Base-by-base conservation (phyloP, 2,888 invertebrate species). In the Cremastinae sp. region DNA sequence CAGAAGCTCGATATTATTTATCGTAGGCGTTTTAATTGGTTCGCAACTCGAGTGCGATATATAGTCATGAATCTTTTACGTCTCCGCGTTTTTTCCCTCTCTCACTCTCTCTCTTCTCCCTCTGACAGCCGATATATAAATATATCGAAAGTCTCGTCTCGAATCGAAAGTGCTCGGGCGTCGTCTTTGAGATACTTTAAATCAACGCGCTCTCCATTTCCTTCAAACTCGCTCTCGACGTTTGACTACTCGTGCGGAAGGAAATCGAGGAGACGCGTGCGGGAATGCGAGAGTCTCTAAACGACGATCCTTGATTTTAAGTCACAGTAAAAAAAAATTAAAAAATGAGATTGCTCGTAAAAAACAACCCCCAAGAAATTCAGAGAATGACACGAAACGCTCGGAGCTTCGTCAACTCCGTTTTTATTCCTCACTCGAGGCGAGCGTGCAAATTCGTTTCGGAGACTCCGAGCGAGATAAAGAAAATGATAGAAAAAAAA, bases 21-120 rank as follows among this genome's bases (percentile, higher is more conserved):
- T 69, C 72, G 73, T 76, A 76, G 76, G 76, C 68, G 76, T 76
- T 76, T 76, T 76, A 76, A 76, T 76, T 76, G 76, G 76, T 73
- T 73, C 73, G 56, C 76, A 35, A 73, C 72, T 73, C 68, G 68
- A 66, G 62, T 53, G 64, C 28, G 28, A 20, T 69, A 45, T 55
- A 45, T 39, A 35, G 58, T 28, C 62, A 59, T 43, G 58, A 58
- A 59, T 72, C 56, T 72, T 58, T 76, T 76, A 53, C 58, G 20
- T 39, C 58, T 55, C 16, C 51, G 18, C 35, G 28, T 71, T 45
- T 51, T 22, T 58, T 41, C 7, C 28, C 28, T 28, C 35, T 14
- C 28, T 37, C 7, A 10, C 43, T 72, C 72, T 53, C 28, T 28
- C 28, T 28, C 2, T 28, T 28, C 5, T 28, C n/a, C n/a, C n/a